Conservation (phyloP, 2,888 invertebrate species). For the Thereva unica region DNA sequence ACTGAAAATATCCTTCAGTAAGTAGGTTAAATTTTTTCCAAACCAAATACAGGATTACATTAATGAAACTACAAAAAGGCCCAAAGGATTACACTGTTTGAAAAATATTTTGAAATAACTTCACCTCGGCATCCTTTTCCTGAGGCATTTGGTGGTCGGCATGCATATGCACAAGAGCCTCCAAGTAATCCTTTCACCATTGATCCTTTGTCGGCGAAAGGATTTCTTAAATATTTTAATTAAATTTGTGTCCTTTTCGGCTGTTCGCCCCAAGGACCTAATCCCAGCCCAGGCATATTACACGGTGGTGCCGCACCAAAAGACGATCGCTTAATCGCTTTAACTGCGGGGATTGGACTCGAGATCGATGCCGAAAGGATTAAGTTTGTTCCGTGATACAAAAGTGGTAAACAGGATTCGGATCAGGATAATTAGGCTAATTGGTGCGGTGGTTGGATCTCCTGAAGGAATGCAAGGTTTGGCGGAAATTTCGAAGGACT, state of each 20-base stretch:
- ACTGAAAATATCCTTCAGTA: too few species aligned
- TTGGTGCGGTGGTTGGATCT: too few species aligned
- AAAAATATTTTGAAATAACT: constrained; percentile 16
- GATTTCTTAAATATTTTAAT: neutral
- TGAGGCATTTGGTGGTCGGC: too few species aligned
- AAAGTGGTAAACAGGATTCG: too few species aligned
- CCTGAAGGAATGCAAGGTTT: too few species aligned
- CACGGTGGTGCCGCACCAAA: neutral
- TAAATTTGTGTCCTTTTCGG: neutral
- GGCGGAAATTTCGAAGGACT: too few species aligned
- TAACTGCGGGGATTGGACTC: neutral
- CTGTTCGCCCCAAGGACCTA: neutral
- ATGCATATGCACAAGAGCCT: neutral
- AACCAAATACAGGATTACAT: too few species aligned
- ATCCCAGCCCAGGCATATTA: neutral
- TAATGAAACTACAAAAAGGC: neutral
- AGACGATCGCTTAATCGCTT: neutral
- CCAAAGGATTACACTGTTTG: constrained; percentile 9
- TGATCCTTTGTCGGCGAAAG: neutral
- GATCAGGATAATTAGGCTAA: too few species aligned
- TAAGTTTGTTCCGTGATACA: too few species aligned
- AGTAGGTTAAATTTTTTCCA: too few species aligned
- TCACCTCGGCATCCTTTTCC: neutral
- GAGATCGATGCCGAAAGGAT: neutral
- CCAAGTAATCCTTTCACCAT: neutral